phyloP scores from a whole-genome alignment of 2,888 invertebrate species.

The Entomobrya multifasciata region DNA sequence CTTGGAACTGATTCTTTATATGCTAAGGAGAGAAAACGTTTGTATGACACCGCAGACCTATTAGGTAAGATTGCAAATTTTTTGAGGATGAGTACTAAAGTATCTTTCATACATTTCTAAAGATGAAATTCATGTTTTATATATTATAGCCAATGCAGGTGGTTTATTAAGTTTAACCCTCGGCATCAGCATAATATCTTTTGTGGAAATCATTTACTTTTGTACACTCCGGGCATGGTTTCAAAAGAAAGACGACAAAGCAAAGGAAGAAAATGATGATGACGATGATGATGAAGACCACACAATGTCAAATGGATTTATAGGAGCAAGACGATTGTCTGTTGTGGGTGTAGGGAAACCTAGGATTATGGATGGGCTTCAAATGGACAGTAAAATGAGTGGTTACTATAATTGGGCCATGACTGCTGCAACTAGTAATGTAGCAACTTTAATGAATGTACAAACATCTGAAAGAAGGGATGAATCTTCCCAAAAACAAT shows the following conservation, averaged over 20 bases:
- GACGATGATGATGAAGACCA: background rate
- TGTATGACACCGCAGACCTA: conserved; percentile 36
- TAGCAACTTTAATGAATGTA: background rate
- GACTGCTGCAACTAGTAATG: conserved; percentile 22
- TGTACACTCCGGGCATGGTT: conserved; percentile 51
- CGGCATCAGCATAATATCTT: conserved; percentile 46
- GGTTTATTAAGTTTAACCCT: conserved; percentile 56
- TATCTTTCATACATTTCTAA: no score
- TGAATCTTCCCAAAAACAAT: background rate
- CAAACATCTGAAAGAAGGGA: background rate
- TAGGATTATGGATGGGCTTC: conserved; percentile 15
- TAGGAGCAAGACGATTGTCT: background rate
- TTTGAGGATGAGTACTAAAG: no score
- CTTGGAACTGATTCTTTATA: conserved; percentile 51
- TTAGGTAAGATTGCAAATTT: conserved; percentile 35
- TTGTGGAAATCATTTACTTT: conserved; percentile 42
- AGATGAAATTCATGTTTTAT: no score
- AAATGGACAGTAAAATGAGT: background rate
- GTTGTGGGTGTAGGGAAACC: background rate
- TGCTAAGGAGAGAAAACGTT: conserved; percentile 44
- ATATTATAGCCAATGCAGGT: conserved; percentile 47
- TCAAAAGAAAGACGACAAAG: conserved; percentile 12
- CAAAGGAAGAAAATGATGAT: background rate
- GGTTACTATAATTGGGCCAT: conserved; percentile 38
- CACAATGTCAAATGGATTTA: background rate